Conservation (phyloP, 2,888 invertebrate genomes). For the Scotopteryx bipunctaria region DNA sequence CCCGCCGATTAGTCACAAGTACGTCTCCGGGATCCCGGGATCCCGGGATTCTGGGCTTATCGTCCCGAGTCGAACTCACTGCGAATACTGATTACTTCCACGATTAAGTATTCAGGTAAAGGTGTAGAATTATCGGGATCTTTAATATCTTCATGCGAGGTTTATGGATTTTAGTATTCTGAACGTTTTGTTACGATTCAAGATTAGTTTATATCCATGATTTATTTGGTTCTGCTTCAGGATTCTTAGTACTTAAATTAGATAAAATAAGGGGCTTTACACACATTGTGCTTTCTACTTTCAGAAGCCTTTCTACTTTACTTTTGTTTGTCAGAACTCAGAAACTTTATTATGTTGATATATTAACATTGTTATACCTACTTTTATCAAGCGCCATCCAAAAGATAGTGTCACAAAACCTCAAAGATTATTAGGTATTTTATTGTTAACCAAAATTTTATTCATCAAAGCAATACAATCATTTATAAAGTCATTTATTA, state of each 20-base stretch:
- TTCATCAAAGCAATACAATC: too few relatives aligned
- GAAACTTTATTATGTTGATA: too few relatives aligned
- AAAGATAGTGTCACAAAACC: too few relatives aligned
- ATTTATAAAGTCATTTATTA: too few relatives aligned
- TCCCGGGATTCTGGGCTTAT: conserved; percentile 55
- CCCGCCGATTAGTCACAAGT: conserved; percentile 81
- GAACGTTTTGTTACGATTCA: conserved; percentile 26
- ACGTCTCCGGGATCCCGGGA: conserved; percentile 58
- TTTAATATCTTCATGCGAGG: conserved; percentile 56
- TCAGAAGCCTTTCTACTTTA: too few relatives aligned
- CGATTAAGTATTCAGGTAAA: conserved; percentile 76
- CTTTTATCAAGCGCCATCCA: too few relatives aligned
- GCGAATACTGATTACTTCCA: conserved; percentile 75
- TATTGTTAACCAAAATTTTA: too few relatives aligned
- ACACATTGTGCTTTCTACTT: too few relatives aligned
- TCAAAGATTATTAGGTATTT: too few relatives aligned
- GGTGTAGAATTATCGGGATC: conserved; percentile 71
- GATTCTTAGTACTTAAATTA: background rate
- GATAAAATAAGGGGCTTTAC: too few relatives aligned
- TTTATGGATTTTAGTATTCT: conserved; percentile 46
- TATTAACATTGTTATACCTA: too few relatives aligned
- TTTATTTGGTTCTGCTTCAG: conserved; percentile 3
- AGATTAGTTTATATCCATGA: conserved; percentile 23
- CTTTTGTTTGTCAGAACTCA: too few relatives aligned
- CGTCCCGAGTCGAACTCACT: conserved; percentile 57